Evolutionary conservation across 2,113 vertebrate species (phyloP), one percentile per base, ranked within the genome.

Genomic region (Nannobrachium achirus): DNA sequence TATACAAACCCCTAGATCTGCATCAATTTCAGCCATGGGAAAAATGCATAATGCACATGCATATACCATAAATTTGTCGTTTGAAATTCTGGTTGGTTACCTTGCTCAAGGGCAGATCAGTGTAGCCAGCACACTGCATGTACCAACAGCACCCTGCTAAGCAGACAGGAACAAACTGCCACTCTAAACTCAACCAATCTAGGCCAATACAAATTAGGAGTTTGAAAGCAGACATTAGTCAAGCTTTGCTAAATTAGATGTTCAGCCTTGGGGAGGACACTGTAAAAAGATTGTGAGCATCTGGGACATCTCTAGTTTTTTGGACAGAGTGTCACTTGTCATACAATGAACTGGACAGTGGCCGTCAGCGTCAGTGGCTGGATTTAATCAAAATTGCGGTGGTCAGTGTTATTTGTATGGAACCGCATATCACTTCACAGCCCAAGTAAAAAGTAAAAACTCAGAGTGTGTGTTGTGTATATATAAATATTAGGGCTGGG

Each of bases 61-160:
- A 62, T 60, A 8, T 14, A 52, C 25, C 20, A 50, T 11, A 10
- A 20, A 19, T 16, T 19, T 8, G 45, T 18, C 25, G 66, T 68
- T n/a, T 68, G 56, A 68, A 53, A 79, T 66, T 63, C 52, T 45
- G 49, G 14, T 65, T 56, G 53, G 55, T 63, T 64, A 38, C 52
- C 14, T 73, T 56, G 68, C 76, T 75, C 62, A 69, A 69, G 50
- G 59, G 75, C 63, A 69, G 50, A 75, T 67, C 15, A 14, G 19
- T 18, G 25, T 40, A 51, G 14, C 13, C 46, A 71, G 59, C 14
- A n/a, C 58, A 58, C 2, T 58, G 53, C 70, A 66, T 63, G 57
- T 33, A 52, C n/a, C 0, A 18, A 73, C 72, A 71, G 66, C 59
- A 63, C 56, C 71, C 13, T 40, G 38, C 10, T 10, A 19, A 38